Evolutionary conservation across 2,888 invertebrate species (phyloP), one percentile per base, ranked within the genome.

Genomic region (Polia nebulosa): DNA sequence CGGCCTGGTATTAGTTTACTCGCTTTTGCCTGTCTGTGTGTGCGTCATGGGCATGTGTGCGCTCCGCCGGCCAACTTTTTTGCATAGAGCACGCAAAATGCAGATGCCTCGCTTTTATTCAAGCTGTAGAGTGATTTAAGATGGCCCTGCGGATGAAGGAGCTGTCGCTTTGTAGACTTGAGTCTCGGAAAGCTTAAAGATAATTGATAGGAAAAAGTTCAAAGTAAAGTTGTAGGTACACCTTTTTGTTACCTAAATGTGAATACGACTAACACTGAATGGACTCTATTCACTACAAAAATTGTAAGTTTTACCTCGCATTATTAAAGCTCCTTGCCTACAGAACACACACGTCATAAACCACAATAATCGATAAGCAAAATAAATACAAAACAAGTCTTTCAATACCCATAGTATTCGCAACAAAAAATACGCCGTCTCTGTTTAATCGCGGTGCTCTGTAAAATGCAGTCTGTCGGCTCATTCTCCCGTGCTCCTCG

Each of bases 1-100:
- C 95, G 91, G 94, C 92, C 93, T 88, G 94, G 95, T 95, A 96
- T 96, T 95, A 96, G 95, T 96, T 95, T 95, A 95, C 95, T 91
- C 93, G 94, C 94, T 93, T 92, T 93, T 91, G 91, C 91, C 89
- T 83, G 87, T 83, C 88, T 91, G 88, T 94, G 93, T 89, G 92
- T 87, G 87, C 72, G 81, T 79, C 59, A 53, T 76, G 55, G 84
- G 87, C 87, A 86, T 92, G 94, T 94, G 94, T 92, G 94, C 90
- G 87, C 80, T 81, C 79, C 85, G 87, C 93, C 91, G 94, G 89
- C 89, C 93, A 95, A 95, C 95, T 95, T 95, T 91, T 89, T 91
- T 88, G 87, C 92, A 91, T 89, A 95, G 95, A 94, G 87, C 86
- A 81, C 55, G 83, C 83, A 88, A 85, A 86, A 85, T 86, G 85